These are phyloP conservation scores for Cettia cetti DNA, from an alignment of 2,113 vertebrate genomes.

Conservation along the genomic window DNA sequence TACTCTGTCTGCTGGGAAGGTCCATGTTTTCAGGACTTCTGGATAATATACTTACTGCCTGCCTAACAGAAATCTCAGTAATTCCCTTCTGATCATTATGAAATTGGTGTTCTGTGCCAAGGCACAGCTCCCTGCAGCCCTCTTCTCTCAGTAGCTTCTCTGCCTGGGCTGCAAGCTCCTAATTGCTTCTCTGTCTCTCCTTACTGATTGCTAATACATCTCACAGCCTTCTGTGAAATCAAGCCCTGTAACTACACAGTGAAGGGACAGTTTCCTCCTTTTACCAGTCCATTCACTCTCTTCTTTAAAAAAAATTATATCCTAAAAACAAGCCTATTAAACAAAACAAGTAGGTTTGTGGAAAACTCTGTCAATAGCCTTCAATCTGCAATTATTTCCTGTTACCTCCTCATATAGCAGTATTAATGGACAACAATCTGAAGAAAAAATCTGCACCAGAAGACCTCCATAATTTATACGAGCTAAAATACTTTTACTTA, in stretches of 20 bases:
- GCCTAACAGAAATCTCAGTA: not conserved
- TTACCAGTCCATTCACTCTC: not conserved
- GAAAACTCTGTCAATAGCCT: not conserved
- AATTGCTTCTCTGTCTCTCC: not conserved
- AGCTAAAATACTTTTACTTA: not conserved
- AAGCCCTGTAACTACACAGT: not conserved
- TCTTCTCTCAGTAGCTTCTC: not conserved
- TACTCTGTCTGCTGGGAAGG: not conserved
- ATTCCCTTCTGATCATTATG: not conserved
- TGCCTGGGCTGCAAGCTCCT: not conserved
- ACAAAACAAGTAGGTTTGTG: not conserved
- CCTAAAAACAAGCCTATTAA: not conserved
- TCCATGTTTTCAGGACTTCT: not conserved
- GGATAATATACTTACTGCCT: not conserved
- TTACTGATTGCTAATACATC: not conserved
- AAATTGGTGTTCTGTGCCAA: not conserved
- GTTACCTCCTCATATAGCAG: not conserved
- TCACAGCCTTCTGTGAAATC: not conserved
- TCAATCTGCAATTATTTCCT: not conserved
- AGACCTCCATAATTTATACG: not conserved
- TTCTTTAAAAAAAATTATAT: not conserved
- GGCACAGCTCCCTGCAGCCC: not conserved
- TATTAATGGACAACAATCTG: not conserved
- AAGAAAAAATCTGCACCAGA: not conserved
- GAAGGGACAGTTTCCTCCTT: not conserved